Evolutionary conservation across 2,113 vertebrate genomes (phyloP).

Genomic region (Mola mola): DNA sequence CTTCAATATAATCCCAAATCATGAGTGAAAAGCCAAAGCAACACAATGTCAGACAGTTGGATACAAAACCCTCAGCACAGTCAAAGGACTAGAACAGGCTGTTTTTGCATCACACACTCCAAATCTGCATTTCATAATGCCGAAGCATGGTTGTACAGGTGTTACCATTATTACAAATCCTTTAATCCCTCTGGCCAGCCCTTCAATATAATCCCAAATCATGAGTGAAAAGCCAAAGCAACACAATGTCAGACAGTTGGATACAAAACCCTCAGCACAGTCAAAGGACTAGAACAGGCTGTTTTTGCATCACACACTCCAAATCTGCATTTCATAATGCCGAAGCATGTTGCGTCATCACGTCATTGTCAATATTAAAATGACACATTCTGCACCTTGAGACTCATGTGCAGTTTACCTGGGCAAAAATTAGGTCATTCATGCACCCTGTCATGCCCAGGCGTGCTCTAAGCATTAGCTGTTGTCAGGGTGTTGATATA

Average conservation of each 20-base stretch:
- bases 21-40: conserved; percentile 12
- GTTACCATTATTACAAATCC: conserved; percentile 41
- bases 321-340: conserved; percentile 69
- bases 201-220: conserved; percentile 44
- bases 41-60: conserved; percentile 45
- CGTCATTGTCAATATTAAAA: conserved; percentile 52
- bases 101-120: conserved; percentile 46
- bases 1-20: conserved; percentile 44
- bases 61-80: conserved; percentile 40
- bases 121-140: conserved; percentile 69
- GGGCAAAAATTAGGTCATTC: conserved; percentile 25
- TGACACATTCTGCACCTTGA: conserved; percentile 29
- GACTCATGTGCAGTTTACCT: conserved; percentile 9
- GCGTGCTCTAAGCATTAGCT: background rate
- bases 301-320: conserved; percentile 46
- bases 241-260: conserved; percentile 45
- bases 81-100: conserved; percentile 35
- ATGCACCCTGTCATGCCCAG: background rate
- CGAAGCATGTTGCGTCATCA: conserved; percentile 50
- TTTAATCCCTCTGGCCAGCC: conserved; percentile 49
- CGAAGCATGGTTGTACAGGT: no score
- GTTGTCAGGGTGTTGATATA: no score
- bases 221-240: conserved; percentile 12
- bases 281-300: conserved; percentile 35
- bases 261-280: conserved; percentile 40